Conservation (phyloP, 2,888 invertebrate species). For the Matsumyia berberina region DNA sequence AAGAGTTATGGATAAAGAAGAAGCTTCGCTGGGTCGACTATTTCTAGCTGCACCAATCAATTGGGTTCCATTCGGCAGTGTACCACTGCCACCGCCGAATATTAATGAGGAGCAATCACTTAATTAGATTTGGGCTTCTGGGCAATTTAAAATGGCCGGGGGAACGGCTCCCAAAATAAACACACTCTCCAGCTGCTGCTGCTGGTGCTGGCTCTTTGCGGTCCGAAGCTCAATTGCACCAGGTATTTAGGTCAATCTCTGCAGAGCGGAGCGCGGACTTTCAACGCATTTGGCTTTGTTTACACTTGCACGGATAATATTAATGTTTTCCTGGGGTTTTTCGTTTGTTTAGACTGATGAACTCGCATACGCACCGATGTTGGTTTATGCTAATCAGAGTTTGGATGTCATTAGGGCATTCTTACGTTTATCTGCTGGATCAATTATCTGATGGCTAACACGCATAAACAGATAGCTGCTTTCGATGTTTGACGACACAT, state of each 20-base stretch:
- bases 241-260: slow-evolving; percentile 67
- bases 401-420: slow-evolving; percentile 62
- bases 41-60: slow-evolving; percentile 21
- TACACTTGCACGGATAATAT: slow-evolving; percentile 42
- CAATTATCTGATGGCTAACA: slow-evolving; percentile 62
- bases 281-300: slow-evolving; percentile 32
- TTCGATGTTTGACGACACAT: slow-evolving; percentile 38
- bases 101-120: slow-evolving; percentile 65
- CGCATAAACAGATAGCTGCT: slow-evolving; percentile 47
- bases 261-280: slow-evolving; percentile 19
- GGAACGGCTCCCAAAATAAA: slow-evolving; percentile 57
- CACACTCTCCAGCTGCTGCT: slow-evolving; percentile 23
- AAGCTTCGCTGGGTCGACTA: slow-evolving; percentile 13
- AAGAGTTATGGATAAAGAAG: slow-evolving; percentile 18
- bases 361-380: slow-evolving; percentile 36
- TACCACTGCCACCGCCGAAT: slow-evolving; percentile 39
- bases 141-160: slow-evolving; percentile 38
- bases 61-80: slow-evolving; percentile 25
- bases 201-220: slow-evolving; percentile 10
- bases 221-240: slow-evolving; percentile 60
- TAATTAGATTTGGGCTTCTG: slow-evolving; percentile 72
- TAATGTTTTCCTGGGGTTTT: slow-evolving; percentile 52
- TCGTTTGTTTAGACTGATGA: slow-evolving; percentile 43
- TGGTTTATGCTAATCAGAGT: slow-evolving; percentile 59
- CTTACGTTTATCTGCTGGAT: slow-evolving; percentile 64